Percentiles rank a stretch among this genome's conserved stretches.
These are phyloP conservation scores for Hypomesus transpacificus DNA, from an alignment of 2,113 vertebrate species.

Conservation along the genomic window DNA sequence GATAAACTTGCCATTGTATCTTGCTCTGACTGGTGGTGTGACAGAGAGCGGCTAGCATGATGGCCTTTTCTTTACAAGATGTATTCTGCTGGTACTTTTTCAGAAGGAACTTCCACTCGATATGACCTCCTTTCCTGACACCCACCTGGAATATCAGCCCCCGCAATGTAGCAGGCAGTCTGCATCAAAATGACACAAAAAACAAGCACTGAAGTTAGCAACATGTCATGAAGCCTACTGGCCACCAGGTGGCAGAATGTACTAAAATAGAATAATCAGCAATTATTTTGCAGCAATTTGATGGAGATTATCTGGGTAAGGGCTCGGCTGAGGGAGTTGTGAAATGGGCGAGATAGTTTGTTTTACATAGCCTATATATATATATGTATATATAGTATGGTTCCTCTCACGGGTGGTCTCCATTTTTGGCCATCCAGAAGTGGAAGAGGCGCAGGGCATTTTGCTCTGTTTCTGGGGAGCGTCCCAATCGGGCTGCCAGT, in stretches of 20 bases:
- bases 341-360: neutral
- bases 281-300: too few relatives aligned
- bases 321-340: neutral
- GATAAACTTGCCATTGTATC: conserved; percentile 9
- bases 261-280: neutral
- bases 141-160: conserved; percentile 23
- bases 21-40: conserved; percentile 7
- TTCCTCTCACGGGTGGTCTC: conserved; percentile 4
- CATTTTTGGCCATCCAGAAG: conserved; percentile 13
- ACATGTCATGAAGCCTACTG: neutral
- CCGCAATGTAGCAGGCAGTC: conserved; percentile 13
- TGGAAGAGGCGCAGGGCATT: conserved; percentile 9
- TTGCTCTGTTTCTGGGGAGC: neutral
- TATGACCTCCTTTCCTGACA: conserved; percentile 9
- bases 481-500: neutral
- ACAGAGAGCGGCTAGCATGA: conserved; percentile 22
- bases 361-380: too few relatives aligned
- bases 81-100: conserved; percentile 1
- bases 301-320: too few relatives aligned
- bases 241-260: neutral
- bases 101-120: conserved; percentile 25
- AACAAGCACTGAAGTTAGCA: neutral
- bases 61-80: conserved; percentile 8
- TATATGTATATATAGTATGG: too few relatives aligned
- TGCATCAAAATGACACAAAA: conserved; percentile 1